Base-by-base conservation (phyloP, 2,113 vertebrate genomes). In the Potamarius usumacintae region DNA sequence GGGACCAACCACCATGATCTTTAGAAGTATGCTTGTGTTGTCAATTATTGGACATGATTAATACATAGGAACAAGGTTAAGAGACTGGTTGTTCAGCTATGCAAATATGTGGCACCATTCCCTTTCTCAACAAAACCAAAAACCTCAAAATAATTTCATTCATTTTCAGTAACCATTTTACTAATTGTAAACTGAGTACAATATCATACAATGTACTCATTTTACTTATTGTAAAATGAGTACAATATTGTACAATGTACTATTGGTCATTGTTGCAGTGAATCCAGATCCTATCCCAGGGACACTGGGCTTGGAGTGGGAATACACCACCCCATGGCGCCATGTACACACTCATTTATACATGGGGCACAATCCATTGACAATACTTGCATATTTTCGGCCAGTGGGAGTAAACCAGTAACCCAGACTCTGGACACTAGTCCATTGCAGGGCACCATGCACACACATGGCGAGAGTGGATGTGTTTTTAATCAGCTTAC, bases 21-120 rank as follows among this genome's bases (percentile, higher is more conserved):
- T 48, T 50, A 22, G 2, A 72, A 72, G 17, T 42, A 20, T 8
- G 15, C 17, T 71, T 18, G 30, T 50, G 14, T 48, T 48, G 72
- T 22, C 42, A 50, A 17, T 42, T 20, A 69, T 12, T 86, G 84
- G 85, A 74, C 69, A 82, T 83, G 65, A 87, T 71, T 72, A 85
- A 88, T 89, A 90, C 14, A 42, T 42, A 71, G 0, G 0, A 72
- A 42, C 14, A 72, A 90, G 88, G 88, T 90, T 89, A 92, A 89
- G 83, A 93, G 42, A 42, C 92, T 90, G 82, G 58, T 69, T 69
- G 10, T n/a, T 65, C 25, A 67, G n/a, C n/a, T 67, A 63, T 63
- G 63, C 4, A 67, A 27, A 67, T 67, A 87, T 90, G 82, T 84
- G 78, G 90, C 85, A 91, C 62, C 81, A 86, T 79, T 88, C 88